A percentile compares a stretch with the other conserved stretches of the same genome.
phyloP scores from a whole-genome alignment of 2,888 invertebrate species.

The Trissoscelio sp. region DNA sequence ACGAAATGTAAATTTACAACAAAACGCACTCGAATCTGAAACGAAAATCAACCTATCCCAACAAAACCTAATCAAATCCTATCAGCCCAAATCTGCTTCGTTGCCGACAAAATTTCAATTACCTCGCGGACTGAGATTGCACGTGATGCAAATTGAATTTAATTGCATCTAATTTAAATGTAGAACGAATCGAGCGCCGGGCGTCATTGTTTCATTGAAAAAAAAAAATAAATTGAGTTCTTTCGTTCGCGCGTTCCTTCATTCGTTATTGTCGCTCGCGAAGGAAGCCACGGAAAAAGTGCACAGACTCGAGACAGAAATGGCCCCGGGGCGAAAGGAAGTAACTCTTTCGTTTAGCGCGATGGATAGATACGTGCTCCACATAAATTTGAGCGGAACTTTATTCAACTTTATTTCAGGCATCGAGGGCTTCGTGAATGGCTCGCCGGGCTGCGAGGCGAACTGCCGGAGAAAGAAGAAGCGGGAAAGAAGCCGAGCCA shows the following conservation, averaged over 20 bases:
- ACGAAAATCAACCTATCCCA: background rate
- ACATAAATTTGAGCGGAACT: constrained; percentile 67
- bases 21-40: background rate
- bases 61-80: constrained; percentile 7
- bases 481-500: constrained; percentile 10
- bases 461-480: background rate
- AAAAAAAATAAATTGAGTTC: constrained; percentile 42
- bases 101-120: constrained; percentile 29
- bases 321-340: constrained; percentile 32
- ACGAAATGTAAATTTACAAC: background rate
- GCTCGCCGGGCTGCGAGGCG: constrained; percentile 7
- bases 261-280: constrained; percentile 33
- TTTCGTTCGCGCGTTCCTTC: constrained; percentile 3
- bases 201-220: constrained; percentile 11
- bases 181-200: background rate
- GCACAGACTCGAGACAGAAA: constrained; percentile 16
- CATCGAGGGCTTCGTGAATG: constrained; percentile 59
- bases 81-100: background rate
- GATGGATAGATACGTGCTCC: constrained; percentile 63
- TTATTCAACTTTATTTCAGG: constrained; percentile 65
- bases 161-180: constrained; percentile 44
- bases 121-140: background rate
- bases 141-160: constrained; percentile 22
- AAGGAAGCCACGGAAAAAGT: constrained; percentile 17
- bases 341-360: constrained; percentile 62